These are phyloP conservation scores for Cyclophora punctaria DNA, from an alignment of 2,888 invertebrate genomes.

Conservation along the genomic window DNA sequence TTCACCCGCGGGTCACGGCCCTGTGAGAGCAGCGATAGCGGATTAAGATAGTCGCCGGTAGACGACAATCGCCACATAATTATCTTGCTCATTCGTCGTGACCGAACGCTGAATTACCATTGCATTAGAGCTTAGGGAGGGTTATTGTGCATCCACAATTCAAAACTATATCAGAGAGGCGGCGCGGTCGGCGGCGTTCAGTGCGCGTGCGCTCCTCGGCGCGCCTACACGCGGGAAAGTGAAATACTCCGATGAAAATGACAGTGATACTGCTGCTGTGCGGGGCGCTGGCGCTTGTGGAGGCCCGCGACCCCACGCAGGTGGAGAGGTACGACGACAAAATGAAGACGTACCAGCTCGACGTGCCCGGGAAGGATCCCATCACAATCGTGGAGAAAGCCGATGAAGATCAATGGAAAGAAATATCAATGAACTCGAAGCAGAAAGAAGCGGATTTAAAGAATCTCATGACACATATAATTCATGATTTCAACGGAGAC, in stretches of 20 bases:
- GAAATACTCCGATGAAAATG: conserved; percentile 58
- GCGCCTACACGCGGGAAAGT: conserved; percentile 65
- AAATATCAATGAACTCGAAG: conserved; percentile 27
- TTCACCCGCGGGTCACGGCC: conserved; percentile 67
- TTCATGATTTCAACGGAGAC: conserved; percentile 50
- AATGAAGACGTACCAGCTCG: conserved; percentile 69
- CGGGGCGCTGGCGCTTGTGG: conserved; percentile 39
- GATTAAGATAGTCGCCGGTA: conserved; percentile 63
- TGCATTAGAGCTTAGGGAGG: conserved; percentile 68
- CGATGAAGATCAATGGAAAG: conserved; percentile 32
- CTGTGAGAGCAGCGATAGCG: conserved; percentile 61
- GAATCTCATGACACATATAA: conserved; percentile 60
- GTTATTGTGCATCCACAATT: conserved; percentile 62
- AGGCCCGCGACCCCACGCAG: conserved; percentile 44
- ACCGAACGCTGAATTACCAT: conserved; percentile 60
- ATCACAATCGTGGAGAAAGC: conserved; percentile 75
- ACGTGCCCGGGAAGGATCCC: conserved; percentile 73
- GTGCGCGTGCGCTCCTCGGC: conserved; percentile 53
- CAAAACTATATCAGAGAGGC: conserved; percentile 67
- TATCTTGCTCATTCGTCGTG: conserved; percentile 70
- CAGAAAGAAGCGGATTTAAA: conserved; percentile 49
- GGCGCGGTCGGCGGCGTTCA: conserved; percentile 50
- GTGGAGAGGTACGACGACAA: conserved; percentile 51
- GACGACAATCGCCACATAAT: conserved; percentile 67
- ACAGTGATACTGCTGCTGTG: conserved; percentile 53